A percentile compares a stretch with the other conserved stretches of the same genome.
phyloP scores from a whole-genome alignment of 23 tunicate genomes.

The Phallusia fumigata region DNA sequence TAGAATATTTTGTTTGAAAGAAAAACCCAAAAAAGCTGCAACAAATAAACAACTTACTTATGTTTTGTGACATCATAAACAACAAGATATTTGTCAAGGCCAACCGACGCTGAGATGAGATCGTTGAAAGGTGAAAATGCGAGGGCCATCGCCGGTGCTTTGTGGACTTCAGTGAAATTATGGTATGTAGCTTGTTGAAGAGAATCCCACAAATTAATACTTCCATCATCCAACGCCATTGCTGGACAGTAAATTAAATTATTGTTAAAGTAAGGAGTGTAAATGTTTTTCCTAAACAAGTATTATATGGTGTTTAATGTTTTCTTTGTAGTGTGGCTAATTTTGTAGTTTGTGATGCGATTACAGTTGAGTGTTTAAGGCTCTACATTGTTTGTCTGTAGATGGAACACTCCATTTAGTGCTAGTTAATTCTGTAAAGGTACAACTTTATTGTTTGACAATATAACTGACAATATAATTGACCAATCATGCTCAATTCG shows the following conservation, averaged over 20 bases:
- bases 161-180: slow-evolving; percentile 52
- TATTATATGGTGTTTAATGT: too few species aligned
- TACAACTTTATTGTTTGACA: too few species aligned
- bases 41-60: slow-evolving; percentile 29
- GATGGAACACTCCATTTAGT: neutral
- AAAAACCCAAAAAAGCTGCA: neutral
- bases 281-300: too few species aligned
- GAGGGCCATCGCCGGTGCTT: slow-evolving; percentile 83
- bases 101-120: slow-evolving; percentile 72
- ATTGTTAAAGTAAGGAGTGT: too few species aligned
- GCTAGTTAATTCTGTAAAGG: neutral
- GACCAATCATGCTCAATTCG: too few species aligned
- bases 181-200: slow-evolving; percentile 38
- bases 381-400: too few species aligned
- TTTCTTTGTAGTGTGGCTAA: too few species aligned
- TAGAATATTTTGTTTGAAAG: neutral
- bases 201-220: slow-evolving; percentile 64
- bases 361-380: too few species aligned
- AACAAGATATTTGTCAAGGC: slow-evolving; percentile 71
- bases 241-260: slow-evolving; percentile 16
- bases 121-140: slow-evolving; percentile 78
- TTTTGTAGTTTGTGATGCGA: too few species aligned
- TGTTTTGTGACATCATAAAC: slow-evolving; percentile 67
- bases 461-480: too few species aligned
- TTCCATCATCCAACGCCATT: slow-evolving; percentile 83